Base-by-base conservation (phyloP, 2,113 vertebrate species). In the Podarcis raffonei region DNA sequence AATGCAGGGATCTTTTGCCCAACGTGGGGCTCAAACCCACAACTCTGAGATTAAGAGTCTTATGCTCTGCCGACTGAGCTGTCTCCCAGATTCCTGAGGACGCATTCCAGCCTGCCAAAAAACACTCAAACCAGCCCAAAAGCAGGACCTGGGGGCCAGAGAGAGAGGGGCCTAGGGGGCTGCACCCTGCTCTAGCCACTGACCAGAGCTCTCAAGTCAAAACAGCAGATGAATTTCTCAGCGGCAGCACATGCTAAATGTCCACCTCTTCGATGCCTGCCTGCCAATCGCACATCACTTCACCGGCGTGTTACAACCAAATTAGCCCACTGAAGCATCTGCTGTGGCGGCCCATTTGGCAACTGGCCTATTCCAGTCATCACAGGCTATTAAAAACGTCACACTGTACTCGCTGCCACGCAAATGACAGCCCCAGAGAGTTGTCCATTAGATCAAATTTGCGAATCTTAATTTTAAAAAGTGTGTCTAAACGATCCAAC, bases 331-430 rank as follows among this genome's bases (percentile, higher is more conserved):
- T 18, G 48, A 83, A 68, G 79, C 84, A 20, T 2, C 82, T 85
- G 83, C 42, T 5, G 75, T n/a, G 20, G 75, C 27, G 20, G 81
- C 84, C 91, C 83, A 1, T 83, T 69, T 85, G 87, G 83, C 89
- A 18, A 27, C 81, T 37, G 84, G 87, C 81, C 71, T 88, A 83
- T 89, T 90, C 1, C 1, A 91, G 91, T 92, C 88, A 91, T 91
- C 85, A 90, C 0, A 25, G 83, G 2, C 18, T n/a, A 95, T 91
- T 76, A 93, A 89, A 92, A 81, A 71, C 87, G 65, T 11, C 0
- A 0, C 85, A 59, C 85, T 7, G 69, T 1, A 25, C 83, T 32
- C 32, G 18, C 32, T 35, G 15, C 2, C 0, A 37, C 11, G 30
- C 91, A 80, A 57, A 66, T 75, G 88, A 9, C 39, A 2, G 12